phyloP scores from a whole-genome alignment of 1,140 invertebrate genomes.

The Coptotermes formosanus region DNA sequence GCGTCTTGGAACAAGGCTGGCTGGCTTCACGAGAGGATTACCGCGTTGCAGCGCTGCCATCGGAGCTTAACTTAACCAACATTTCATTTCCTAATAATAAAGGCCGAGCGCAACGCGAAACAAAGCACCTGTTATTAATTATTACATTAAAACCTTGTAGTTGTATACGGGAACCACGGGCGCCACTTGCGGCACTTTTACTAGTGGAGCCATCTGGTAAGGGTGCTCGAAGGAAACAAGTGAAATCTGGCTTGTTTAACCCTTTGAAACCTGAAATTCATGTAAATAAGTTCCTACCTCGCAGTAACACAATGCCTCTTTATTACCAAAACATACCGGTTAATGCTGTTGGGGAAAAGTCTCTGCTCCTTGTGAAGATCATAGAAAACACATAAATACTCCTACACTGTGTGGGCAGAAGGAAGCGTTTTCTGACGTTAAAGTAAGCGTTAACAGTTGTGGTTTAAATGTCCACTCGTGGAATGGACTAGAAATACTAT shows the following conservation, averaged over 20 bases:
- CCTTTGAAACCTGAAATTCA: too few species aligned
- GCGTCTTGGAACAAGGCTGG: neutral
- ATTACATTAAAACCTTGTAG: conserved; percentile 27
- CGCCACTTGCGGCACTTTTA: neutral
- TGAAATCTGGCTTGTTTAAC: neutral
- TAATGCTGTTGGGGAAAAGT: too few species aligned
- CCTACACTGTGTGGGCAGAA: too few species aligned
- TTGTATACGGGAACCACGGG: neutral
- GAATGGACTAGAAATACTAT: too few species aligned
- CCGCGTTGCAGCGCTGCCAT: conserved; percentile 21
- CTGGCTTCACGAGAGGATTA: neutral
- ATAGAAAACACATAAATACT: too few species aligned
- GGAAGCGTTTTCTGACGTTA: too few species aligned
- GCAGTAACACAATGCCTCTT: too few species aligned
- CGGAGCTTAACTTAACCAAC: conserved; percentile 32
- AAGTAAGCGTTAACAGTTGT: too few species aligned
- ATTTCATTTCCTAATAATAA: conserved; percentile 36
- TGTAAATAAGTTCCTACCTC: too few species aligned
- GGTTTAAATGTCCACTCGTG: too few species aligned
- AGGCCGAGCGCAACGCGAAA: neutral
- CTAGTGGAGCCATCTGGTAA: neutral
- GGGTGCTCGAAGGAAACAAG: neutral
- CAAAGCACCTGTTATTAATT: conserved; percentile 27
- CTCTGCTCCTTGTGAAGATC: too few species aligned
- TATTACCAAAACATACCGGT: too few species aligned